A percentile compares a stretch with the other conserved stretches of the same genome.
Conservation (phyloP, 1,140 invertebrate species). For the Ceratosolen fusciceps region DNA sequence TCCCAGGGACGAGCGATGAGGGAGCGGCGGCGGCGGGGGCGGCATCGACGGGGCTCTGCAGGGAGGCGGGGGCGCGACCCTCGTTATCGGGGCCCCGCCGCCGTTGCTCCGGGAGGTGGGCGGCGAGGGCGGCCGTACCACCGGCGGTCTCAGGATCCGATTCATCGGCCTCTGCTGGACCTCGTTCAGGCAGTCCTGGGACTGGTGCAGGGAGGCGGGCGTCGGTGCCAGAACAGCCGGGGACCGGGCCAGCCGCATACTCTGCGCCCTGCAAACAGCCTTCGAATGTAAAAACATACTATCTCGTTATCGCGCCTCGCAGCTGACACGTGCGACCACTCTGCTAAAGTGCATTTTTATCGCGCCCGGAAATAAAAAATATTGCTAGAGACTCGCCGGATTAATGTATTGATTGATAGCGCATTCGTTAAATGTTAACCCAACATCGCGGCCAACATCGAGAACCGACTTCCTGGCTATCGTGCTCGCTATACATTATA, state of each 20-base stretch:
- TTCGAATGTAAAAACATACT: too few relatives aligned
- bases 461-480: too few relatives aligned
- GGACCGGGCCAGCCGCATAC: slow-evolving; percentile 72
- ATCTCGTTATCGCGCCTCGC: too few relatives aligned
- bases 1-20: slow-evolving; percentile 54
- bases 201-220: slow-evolving; percentile 70
- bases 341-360: too few relatives aligned
- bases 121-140: slow-evolving; percentile 68
- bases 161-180: slow-evolving; percentile 60
- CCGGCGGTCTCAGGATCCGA: slow-evolving; percentile 64
- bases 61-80: slow-evolving; percentile 63
- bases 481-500: too few relatives aligned
- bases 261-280: slow-evolving; percentile 66
- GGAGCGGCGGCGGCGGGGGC: slow-evolving; percentile 66
- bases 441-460: too few relatives aligned
- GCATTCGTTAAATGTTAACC: too few relatives aligned
- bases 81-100: slow-evolving; percentile 39
- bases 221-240: slow-evolving; percentile 68
- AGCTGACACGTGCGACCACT: too few relatives aligned
- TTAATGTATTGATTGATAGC: too few relatives aligned
- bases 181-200: slow-evolving; percentile 69
- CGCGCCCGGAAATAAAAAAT: too few relatives aligned
- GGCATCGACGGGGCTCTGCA: slow-evolving; percentile 61
- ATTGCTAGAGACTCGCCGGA: too few relatives aligned
- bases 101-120: slow-evolving; percentile 56